Conservation (phyloP, 2,113 vertebrate species). For the Balaeniceps rex region DNA sequence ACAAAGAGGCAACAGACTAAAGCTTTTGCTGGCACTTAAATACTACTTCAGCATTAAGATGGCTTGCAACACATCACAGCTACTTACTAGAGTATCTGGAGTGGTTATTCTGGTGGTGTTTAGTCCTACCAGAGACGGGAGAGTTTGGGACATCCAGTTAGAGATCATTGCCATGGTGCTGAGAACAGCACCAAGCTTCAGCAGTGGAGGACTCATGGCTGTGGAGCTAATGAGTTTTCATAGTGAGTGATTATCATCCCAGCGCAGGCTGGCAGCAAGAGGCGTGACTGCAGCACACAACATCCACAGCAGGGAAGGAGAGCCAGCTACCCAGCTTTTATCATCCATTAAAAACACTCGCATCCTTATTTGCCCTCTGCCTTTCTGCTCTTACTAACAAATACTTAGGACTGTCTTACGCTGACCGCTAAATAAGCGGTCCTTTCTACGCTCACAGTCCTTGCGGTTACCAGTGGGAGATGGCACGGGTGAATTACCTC, state of each 20-base stretch:
- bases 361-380: background rate
- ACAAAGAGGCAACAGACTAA: conserved; percentile 5
- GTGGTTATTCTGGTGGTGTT: conserved; percentile 78
- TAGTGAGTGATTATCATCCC: conserved; percentile 72
- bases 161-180: conserved; percentile 95
- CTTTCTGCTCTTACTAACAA: background rate
- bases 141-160: conserved; percentile 97
- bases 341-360: background rate
- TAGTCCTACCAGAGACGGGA: conserved; percentile 89
- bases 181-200: conserved; percentile 92
- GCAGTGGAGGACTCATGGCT: conserved; percentile 87
- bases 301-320: conserved; percentile 61
- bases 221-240: conserved; percentile 79
- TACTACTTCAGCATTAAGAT: background rate
- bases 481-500: background rate
- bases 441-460: background rate
- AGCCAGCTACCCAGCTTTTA: conserved; percentile 49
- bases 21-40: background rate
- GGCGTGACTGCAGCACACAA: conserved; percentile 72
- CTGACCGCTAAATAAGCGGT: background rate
- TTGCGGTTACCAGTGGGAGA: background rate
- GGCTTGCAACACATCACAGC: conserved; percentile 12
- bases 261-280: conserved; percentile 63
- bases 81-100: conserved; percentile 79
- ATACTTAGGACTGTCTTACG: background rate